phyloP scores from a whole-genome alignment of 1,140 invertebrate genomes.

The Caenorhabditis inopinata region DNA sequence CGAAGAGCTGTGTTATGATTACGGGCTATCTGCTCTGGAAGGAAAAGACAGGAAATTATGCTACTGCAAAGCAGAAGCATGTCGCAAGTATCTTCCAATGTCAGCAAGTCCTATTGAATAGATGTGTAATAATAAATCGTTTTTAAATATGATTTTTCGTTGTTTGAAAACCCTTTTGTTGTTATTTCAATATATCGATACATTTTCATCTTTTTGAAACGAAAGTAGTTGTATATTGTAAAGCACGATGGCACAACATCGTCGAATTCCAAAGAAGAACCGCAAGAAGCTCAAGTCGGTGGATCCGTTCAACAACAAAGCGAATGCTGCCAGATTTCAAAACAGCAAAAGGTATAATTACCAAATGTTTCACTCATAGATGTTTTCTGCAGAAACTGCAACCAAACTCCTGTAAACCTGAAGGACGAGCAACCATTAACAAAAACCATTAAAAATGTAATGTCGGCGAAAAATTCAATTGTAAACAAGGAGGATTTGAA shows the following conservation, averaged over 20 bases:
- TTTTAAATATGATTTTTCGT: background rate
- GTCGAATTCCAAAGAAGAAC: conserved; percentile 45
- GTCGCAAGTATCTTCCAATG: conserved; percentile 13
- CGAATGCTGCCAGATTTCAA: background rate
- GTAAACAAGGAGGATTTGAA: conserved; percentile 33
- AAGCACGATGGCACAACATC: conserved; percentile 37
- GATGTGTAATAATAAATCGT: background rate
- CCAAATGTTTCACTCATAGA: background rate
- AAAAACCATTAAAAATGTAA: conserved; percentile 6
- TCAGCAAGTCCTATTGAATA: conserved; percentile 8
- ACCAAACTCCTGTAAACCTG: conserved; percentile 26
- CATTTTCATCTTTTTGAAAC: no score
- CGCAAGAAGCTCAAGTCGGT: conserved; percentile 50
- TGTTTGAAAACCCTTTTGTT: no score
- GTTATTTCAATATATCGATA: no score
- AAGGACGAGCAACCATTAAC: conserved; percentile 41
- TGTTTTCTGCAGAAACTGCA: conserved; percentile 8
- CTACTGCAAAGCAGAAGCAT: background rate
- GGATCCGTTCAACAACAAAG: conserved; percentile 46
- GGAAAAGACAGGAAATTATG: conserved; percentile 2
- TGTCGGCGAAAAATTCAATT: conserved; percentile 28
- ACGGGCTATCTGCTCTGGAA: conserved; percentile 1
- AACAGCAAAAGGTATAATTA: background rate
- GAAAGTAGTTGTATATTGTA: no score
- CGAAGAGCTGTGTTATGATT: conserved; percentile 28